phyloP scores from a whole-genome alignment of 2,797 vertebrate genomes.

The Oophaga sylvatica region DNA sequence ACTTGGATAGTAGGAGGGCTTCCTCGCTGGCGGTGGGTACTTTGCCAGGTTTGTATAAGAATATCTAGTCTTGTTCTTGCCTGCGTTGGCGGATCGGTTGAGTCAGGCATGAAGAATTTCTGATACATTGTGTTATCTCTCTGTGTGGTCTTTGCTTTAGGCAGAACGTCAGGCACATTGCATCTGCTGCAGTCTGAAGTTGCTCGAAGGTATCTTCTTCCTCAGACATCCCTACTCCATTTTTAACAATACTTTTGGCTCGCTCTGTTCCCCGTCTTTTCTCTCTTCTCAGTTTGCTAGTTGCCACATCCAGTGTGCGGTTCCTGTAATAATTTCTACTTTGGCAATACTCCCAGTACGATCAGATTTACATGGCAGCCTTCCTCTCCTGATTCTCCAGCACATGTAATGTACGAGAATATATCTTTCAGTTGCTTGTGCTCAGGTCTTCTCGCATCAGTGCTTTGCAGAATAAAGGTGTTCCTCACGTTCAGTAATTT shows the following conservation, averaged over 20 bases:
- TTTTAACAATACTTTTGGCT: neutral
- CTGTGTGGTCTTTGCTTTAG: neutral
- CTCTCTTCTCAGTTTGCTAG: neutral
- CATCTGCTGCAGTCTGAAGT: neutral
- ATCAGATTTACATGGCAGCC: neutral
- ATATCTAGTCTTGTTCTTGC: neutral
- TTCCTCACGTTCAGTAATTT: no score
- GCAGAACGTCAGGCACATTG: neutral
- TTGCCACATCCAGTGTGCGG: neutral
- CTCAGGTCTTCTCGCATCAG: neutral
- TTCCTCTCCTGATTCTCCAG: neutral
- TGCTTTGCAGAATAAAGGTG: no score
- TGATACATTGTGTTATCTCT: neutral
- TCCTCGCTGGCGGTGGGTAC: neutral
- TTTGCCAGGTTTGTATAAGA: neutral
- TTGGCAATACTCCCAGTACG: neutral
- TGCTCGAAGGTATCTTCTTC: neutral
- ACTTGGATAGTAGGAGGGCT: neutral
- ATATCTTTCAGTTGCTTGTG: neutral
- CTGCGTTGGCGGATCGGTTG: neutral
- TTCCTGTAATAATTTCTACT: neutral
- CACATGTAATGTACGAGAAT: neutral
- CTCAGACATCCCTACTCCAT: neutral
- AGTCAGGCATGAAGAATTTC: neutral
- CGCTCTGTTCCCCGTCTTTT: neutral